A percentile compares a stretch with the other conserved stretches of the same genome.
Evolutionary conservation across 2,797 vertebrate genomes (phyloP).

Genomic region (Apodemus agrarius): DNA sequence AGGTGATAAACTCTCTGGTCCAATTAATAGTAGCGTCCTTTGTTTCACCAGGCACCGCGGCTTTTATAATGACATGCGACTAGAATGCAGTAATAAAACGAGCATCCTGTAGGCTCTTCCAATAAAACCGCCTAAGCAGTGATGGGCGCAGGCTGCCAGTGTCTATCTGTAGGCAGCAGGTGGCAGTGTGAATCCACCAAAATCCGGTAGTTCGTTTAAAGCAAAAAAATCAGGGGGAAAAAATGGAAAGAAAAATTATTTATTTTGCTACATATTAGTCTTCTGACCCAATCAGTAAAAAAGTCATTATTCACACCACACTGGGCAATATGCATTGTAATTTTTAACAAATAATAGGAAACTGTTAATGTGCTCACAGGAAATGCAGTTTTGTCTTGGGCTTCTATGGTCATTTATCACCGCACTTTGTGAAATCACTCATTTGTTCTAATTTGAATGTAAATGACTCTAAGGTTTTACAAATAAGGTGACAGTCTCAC

Average conservation of each 20-base stretch:
- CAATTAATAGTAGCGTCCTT: not conserved
- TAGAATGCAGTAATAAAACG: slow-evolving; percentile 46
- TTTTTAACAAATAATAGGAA: slow-evolving; percentile 92
- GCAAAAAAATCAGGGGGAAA: slow-evolving; percentile 74
- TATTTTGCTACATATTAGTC: slow-evolving; percentile 91
- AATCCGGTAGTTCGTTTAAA: slow-evolving; percentile 77
- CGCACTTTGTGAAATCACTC: slow-evolving; percentile 92
- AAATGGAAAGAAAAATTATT: slow-evolving; percentile 90
- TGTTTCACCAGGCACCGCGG: not conserved
- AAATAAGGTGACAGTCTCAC: slow-evolving; percentile 94
- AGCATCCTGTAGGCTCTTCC: not conserved
- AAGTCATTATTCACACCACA: slow-evolving; percentile 92
- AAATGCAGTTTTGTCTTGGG: slow-evolving; percentile 89
- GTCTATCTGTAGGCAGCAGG: slow-evolving; percentile 83
- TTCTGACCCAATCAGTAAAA: slow-evolving; percentile 92
- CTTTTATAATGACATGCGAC: not conserved
- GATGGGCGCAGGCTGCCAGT: not conserved
- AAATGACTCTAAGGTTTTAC: slow-evolving; percentile 94
- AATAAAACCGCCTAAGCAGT: slow-evolving; percentile 19
- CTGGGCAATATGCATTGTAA: slow-evolving; percentile 91
- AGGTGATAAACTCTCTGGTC: not conserved
- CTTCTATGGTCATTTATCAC: slow-evolving; percentile 91
- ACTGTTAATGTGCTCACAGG: slow-evolving; percentile 90
- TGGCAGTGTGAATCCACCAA: slow-evolving; percentile 88
- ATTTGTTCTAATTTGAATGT: slow-evolving; percentile 95